Evolutionary conservation across 2,113 vertebrate species (phyloP), one percentile per base, ranked within the genome.

Genomic region (Corydoras maculifer): DNA sequence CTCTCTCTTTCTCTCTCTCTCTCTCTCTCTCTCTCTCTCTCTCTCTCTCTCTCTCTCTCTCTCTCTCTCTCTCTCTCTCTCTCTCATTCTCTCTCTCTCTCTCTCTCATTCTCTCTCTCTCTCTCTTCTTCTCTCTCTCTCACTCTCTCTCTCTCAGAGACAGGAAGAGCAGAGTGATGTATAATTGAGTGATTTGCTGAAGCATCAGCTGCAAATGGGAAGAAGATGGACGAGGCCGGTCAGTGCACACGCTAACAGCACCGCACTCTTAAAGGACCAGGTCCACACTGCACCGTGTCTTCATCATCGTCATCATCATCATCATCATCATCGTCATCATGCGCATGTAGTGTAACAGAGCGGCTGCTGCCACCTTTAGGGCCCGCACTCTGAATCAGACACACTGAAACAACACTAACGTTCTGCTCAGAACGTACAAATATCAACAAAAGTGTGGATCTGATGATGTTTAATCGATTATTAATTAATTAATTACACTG

Each of bases 21-120:
- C 76, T 81, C 80, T 69, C 80, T 50, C 74, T 67, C 13, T 57
- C 29, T 67, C 25, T 55, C 76, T 81, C 80, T 69, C 80, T 50
- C 76, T 57, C 65, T 14, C 15, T 67, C 13, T 57, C 51, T 55
- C 25, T 55, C 76, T 81, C 80, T 69, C 80, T 50, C 76, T 57
- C 65, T 14, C 15, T 67, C 13, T 57, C 51, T 67, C 25, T 55
- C 76, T 81, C 79, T 69, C 80, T 50, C 76, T 57, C 65, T 14
- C 15, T 67, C 13, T 57, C 51, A 55, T 12, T 55, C 76, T 81
- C 80, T 69, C 80, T 50, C 76, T 57, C 65, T 14, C 15, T 67
- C 13, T 57, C 51, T 67, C 25, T 55, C 76, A 80, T 79, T 69
- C 80, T 50, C 76, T 67, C 13, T 57, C 51, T 67, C 25, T 55